Percentiles rank a stretch among this genome's conserved stretches.
These are phyloP conservation scores for Prinia subflava DNA, from an alignment of 2,113 vertebrate genomes.

Conservation along the genomic window DNA sequence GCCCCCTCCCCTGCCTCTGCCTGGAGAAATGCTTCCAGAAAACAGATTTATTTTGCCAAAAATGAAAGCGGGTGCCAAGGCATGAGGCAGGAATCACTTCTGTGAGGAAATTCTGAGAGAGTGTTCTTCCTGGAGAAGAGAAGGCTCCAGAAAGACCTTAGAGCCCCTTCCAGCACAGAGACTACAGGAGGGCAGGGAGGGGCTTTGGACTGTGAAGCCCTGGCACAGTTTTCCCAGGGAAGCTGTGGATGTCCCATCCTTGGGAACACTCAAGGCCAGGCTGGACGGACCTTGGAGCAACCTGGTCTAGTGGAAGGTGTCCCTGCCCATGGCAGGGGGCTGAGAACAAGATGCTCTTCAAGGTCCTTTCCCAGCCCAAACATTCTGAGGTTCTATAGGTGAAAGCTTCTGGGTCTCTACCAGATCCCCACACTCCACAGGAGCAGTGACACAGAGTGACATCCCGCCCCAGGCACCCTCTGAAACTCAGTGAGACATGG, in stretches of 20 bases:
- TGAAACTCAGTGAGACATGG: accelerated
- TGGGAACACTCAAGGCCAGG: neutral
- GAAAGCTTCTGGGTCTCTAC: neutral
- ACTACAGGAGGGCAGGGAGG: neutral
- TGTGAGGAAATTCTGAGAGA: neutral
- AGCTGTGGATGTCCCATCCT: neutral
- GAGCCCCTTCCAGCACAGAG: neutral
- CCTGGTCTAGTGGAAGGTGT: neutral
- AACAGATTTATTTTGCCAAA: neutral
- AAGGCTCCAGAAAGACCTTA: neutral
- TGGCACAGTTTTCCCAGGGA: neutral
- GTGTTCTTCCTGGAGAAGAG: neutral
- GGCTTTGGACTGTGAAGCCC: too few relatives aligned
- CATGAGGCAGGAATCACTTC: neutral
- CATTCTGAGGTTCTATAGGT: neutral
- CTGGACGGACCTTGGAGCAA: neutral
- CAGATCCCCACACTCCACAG: accelerated
- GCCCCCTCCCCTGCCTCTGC: too few relatives aligned
- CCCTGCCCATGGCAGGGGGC: neutral
- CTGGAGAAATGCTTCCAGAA: neutral
- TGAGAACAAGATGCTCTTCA: neutral
- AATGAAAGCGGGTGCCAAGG: accelerated
- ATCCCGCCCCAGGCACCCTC: accelerated
- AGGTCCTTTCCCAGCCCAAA: neutral
- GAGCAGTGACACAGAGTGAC: neutral